A percentile compares a stretch with the other conserved stretches of the same genome.
Conservation (phyloP, 2,888 invertebrate genomes). For the Argyresthia goedartella region DNA sequence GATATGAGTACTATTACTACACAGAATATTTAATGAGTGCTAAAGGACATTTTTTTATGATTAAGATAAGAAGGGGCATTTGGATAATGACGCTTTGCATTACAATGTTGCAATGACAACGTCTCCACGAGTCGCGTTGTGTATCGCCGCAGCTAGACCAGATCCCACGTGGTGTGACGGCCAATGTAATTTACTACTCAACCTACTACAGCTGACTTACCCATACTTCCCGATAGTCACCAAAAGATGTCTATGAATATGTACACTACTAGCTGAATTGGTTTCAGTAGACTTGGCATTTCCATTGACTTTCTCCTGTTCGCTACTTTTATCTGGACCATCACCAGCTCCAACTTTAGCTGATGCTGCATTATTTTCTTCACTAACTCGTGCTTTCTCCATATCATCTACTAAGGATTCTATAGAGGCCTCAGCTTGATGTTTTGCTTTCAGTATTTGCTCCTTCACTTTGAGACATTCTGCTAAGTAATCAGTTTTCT, state of each 20-base stretch:
- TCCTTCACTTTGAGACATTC: slow-evolving; percentile 54
- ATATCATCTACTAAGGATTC: slow-evolving; percentile 45
- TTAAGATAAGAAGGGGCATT: too few relatives aligned
- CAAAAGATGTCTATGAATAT: slow-evolving; percentile 66
- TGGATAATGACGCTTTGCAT: background rate
- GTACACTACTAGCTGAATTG: slow-evolving; percentile 23
- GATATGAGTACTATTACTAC: too few relatives aligned
- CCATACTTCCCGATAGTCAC: slow-evolving; percentile 78
- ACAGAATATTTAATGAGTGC: too few relatives aligned
- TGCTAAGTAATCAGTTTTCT: slow-evolving; percentile 28
- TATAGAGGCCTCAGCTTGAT: slow-evolving; percentile 36
- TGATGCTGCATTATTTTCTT: background rate
- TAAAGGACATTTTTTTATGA: too few relatives aligned
- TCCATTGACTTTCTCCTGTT: slow-evolving; percentile 2
- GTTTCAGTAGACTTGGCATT: slow-evolving; percentile 4
- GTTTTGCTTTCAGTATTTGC: slow-evolving; percentile 41
- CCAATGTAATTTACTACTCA: too few relatives aligned
- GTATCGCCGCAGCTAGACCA: too few relatives aligned
- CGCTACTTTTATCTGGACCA: slow-evolving; percentile 4
- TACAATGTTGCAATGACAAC: too few relatives aligned
- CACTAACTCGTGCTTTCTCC: slow-evolving; percentile 31
- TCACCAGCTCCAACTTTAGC: slow-evolving; percentile 5
- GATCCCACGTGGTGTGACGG: too few relatives aligned
- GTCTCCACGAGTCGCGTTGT: too few relatives aligned
- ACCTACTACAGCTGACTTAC: slow-evolving; percentile 45